phyloP scores from a whole-genome alignment of 1,140 invertebrate genomes.

The Gryon sp. region DNA sequence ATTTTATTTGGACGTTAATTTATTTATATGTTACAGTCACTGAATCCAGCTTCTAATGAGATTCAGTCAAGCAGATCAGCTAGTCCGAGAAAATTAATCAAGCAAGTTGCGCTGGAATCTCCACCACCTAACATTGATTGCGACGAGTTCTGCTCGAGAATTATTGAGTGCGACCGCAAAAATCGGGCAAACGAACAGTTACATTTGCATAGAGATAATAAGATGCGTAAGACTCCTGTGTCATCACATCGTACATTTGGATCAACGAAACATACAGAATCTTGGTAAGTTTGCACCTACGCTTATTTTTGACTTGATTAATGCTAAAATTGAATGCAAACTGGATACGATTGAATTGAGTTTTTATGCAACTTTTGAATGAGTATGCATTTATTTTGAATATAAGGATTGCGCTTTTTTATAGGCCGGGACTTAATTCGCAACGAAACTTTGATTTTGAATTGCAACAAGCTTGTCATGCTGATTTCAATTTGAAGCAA shows the following conservation, averaged over 20 bases:
- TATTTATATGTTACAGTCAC: conserved; percentile 39
- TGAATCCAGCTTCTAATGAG: conserved; percentile 67
- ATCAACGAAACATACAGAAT: conserved; percentile 67
- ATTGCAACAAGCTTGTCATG: conserved; percentile 60
- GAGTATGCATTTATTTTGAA: no score
- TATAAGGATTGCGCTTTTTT: no score
- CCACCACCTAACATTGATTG: conserved; percentile 70
- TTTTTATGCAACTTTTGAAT: no score
- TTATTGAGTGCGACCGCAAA: conserved; percentile 69
- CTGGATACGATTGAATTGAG: no score
- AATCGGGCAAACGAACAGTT: conserved; percentile 67
- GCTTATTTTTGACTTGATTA: not conserved
- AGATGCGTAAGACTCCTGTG: conserved; percentile 57
- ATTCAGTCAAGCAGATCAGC: conserved; percentile 70
- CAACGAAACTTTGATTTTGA: conserved; percentile 55
- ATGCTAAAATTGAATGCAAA: no score
- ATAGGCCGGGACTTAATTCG: conserved; percentile 58
- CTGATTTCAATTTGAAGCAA: conserved; percentile 61
- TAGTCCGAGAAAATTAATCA: conserved; percentile 74
- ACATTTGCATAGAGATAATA: conserved; percentile 69
- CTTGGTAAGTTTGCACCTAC: conserved; percentile 64
- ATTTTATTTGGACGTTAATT: not conserved
- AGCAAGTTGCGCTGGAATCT: conserved; percentile 76
- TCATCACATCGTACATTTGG: conserved; percentile 61
- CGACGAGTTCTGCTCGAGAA: conserved; percentile 67